A percentile compares a stretch with the other conserved stretches of the same genome.
phyloP scores from a whole-genome alignment of 2,888 invertebrate species.

The Eupsilia transversa region DNA sequence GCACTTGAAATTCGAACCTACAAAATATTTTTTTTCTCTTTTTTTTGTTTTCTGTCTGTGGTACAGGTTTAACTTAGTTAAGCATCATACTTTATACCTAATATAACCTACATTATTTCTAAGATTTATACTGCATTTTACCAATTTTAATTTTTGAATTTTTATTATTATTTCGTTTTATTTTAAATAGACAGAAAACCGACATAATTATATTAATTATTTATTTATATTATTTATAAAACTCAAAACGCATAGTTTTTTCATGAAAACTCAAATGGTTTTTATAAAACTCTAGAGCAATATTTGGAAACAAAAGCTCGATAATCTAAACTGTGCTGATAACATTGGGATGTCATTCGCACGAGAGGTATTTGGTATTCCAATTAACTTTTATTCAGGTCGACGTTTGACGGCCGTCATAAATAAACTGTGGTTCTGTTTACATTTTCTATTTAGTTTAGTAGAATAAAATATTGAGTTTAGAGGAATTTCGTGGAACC shows the following conservation, averaged over 20 bases:
- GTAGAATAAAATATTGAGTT: constrained; percentile 5
- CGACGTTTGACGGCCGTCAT: constrained; percentile 25
- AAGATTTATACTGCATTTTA: too few species aligned
- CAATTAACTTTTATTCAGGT: constrained; percentile 61
- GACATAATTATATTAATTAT: too few species aligned
- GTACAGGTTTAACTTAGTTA: too few species aligned
- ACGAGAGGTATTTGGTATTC: constrained; percentile 34
- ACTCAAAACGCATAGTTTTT: background rate
- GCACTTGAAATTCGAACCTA: too few species aligned
- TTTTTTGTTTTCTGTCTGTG: too few species aligned
- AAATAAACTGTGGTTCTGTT: constrained; percentile 19
- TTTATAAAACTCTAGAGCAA: constrained; percentile 17
- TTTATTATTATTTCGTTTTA: too few species aligned
- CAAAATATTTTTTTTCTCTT: too few species aligned
- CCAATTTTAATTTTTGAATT: too few species aligned
- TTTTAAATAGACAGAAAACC: background rate
- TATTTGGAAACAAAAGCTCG: constrained; percentile 48
- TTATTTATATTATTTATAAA: background rate
- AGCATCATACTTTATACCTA: too few species aligned
- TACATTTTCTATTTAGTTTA: constrained; percentile 31
- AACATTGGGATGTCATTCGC: constrained; percentile 52
- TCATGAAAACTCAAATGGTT: background rate
- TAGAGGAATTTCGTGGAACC: background rate
- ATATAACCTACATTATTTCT: too few species aligned
- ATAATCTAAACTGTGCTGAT: constrained; percentile 37